Conservation (phyloP, 1,140 invertebrate genomes). For the Diachasmimorpha longicaudata region DNA sequence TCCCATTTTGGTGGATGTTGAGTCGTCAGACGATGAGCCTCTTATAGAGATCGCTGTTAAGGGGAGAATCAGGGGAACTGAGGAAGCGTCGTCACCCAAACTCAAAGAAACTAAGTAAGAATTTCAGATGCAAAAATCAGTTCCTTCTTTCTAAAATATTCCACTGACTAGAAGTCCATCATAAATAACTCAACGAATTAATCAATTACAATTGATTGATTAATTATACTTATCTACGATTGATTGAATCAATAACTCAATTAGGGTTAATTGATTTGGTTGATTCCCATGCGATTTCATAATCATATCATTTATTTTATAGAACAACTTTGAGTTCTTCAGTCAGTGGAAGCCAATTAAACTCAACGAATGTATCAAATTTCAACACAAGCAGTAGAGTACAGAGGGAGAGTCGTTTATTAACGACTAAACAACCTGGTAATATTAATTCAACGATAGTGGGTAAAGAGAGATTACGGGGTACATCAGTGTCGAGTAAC, state of each 20-base stretch:
- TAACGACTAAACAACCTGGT: slow-evolving; percentile 55
- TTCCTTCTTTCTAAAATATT: too few relatives aligned
- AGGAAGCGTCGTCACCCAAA: slow-evolving; percentile 56
- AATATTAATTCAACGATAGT: slow-evolving; percentile 36
- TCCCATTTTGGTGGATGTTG: slow-evolving; percentile 61
- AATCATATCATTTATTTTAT: background rate
- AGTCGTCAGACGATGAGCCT: slow-evolving; percentile 79
- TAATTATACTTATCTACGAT: too few relatives aligned
- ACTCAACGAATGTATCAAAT: slow-evolving; percentile 51
- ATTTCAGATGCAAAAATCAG: background rate
- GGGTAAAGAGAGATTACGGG: slow-evolving; percentile 58
- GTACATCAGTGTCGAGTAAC: slow-evolving; percentile 52
- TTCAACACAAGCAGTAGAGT: slow-evolving; percentile 54
- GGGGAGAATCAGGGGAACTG: slow-evolving; percentile 56
- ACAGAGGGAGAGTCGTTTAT: slow-evolving; percentile 57
- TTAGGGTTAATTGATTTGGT: too few relatives aligned
- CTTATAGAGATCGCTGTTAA: slow-evolving; percentile 75
- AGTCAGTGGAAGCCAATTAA: slow-evolving; percentile 51
- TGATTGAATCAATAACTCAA: too few relatives aligned
- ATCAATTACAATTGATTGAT: too few relatives aligned
- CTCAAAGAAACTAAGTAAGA: slow-evolving; percentile 60
- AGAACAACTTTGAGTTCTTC: slow-evolving; percentile 48
- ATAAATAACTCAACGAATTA: too few relatives aligned
- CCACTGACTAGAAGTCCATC: too few relatives aligned
- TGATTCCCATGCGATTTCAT: background rate